Conservation (phyloP, 2,888 invertebrate genomes). For the Heteromurus nitidus region DNA sequence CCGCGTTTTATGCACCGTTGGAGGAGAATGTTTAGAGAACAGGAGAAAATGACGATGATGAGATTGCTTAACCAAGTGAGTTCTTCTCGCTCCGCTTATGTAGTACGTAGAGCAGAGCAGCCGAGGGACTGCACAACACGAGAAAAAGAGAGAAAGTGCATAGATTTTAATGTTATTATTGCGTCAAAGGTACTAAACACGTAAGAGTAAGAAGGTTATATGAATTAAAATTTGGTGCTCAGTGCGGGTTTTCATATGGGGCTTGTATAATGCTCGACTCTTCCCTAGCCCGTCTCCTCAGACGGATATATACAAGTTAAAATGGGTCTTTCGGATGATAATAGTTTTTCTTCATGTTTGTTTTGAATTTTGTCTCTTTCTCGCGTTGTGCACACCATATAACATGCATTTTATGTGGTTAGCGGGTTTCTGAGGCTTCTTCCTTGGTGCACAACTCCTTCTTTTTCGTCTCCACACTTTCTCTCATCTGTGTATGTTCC, state of each 20-base stretch:
- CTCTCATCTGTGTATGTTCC: slow-evolving; percentile 37
- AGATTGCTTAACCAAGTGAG: slow-evolving; percentile 20
- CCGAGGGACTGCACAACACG: not conserved
- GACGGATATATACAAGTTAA: too few species aligned
- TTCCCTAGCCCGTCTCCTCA: too few species aligned
- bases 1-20: slow-evolving; percentile 1
- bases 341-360: slow-evolving; percentile 14
- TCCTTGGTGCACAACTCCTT: not conserved
- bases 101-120: not conserved
- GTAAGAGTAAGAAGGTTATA: too few species aligned
- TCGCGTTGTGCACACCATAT: too few species aligned
- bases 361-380: not conserved
- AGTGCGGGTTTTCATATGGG: too few species aligned
- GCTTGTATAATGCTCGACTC: too few species aligned
- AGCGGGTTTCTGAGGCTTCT: slow-evolving; percentile 20
- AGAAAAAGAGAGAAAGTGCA: not conserved
- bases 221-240: too few species aligned
- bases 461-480: too few species aligned
- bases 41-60: slow-evolving; percentile 21
- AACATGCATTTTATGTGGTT: slow-evolving; percentile 24
- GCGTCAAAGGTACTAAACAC: not conserved
- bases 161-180: slow-evolving; percentile 14
- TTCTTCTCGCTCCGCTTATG: slow-evolving; percentile 12
- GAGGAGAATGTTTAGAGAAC: not conserved
- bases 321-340: slow-evolving; percentile 25